Percentiles rank a stretch among this genome's conserved stretches.
phyloP scores from a whole-genome alignment of 2,888 invertebrate species.

The Brenthis ino region DNA sequence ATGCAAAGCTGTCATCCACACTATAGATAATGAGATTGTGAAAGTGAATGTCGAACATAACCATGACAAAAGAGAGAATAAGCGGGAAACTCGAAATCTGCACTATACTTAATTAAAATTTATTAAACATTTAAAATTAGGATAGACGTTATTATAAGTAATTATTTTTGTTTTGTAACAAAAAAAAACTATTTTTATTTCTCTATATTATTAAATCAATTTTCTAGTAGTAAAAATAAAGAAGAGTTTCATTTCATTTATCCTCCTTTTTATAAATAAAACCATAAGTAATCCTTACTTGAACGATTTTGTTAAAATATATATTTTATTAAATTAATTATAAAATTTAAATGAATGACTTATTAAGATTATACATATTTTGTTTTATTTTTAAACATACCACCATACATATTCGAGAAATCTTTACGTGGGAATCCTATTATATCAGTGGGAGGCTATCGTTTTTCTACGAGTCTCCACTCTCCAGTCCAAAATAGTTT shows the following conservation, averaged over 20 bases:
- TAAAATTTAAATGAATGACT: neutral
- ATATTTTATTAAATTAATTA: neutral
- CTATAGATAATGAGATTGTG: conserved; percentile 44
- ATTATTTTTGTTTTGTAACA: too few relatives aligned
- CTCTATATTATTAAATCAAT: too few relatives aligned
- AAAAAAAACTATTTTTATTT: too few relatives aligned
- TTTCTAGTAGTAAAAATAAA: too few relatives aligned
- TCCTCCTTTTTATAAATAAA: too few relatives aligned
- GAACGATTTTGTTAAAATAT: too few relatives aligned
- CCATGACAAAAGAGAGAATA: conserved; percentile 13
- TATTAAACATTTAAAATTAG: too few relatives aligned
- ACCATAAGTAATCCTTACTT: too few relatives aligned
- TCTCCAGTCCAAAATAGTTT: too few relatives aligned
- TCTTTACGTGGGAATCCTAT: conserved; percentile 28
- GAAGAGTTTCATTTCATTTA: too few relatives aligned
- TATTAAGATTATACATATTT: neutral
- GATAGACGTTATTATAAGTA: too few relatives aligned
- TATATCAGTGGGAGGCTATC: conserved; percentile 20
- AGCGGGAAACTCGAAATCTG: neutral
- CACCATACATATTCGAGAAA: conserved; percentile 14
- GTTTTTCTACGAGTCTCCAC: conserved; percentile 13
- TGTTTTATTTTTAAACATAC: conserved; percentile 17
- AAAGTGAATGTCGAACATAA: conserved; percentile 21
- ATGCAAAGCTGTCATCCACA: conserved; percentile 53
- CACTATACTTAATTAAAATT: too few relatives aligned